Percentiles rank a stretch among this genome's conserved stretches.
Evolutionary conservation across 2,888 invertebrate species (phyloP).

Genomic region (Xestia sexstrigata): DNA sequence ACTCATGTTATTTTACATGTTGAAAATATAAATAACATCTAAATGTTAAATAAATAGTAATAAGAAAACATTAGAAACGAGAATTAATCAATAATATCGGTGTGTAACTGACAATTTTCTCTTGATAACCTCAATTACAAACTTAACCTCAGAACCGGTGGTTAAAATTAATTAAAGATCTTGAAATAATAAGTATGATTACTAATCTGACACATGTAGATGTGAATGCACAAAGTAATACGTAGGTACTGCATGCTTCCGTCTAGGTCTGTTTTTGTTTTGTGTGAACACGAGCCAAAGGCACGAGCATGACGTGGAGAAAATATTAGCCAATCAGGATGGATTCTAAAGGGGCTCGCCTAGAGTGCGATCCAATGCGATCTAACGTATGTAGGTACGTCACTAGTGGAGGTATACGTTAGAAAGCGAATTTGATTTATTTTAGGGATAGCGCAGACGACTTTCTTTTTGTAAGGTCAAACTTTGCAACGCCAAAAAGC

Average conservation of each 20-base stretch:
- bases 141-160: constrained; percentile 6
- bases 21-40: not conserved
- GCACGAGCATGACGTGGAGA: not conserved
- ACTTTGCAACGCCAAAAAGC: not conserved
- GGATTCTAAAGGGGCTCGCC: constrained; percentile 16
- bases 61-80: constrained; percentile 17
- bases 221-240: not conserved
- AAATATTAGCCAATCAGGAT: constrained; percentile 33
- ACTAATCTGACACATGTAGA: not conserved
- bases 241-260: not conserved
- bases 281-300: constrained; percentile 11
- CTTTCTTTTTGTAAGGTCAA: not conserved
- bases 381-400: not conserved
- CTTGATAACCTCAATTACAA: constrained; percentile 51
- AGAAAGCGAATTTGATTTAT: not conserved
- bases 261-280: constrained; percentile 17
- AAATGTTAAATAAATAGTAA: not conserved
- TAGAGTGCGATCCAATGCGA: not conserved
- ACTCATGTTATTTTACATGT: not conserved
- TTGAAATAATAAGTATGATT: constrained; percentile 25
- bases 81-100: constrained; percentile 8
- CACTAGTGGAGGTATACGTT: not conserved
- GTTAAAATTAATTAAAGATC: constrained; percentile 26
- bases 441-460: not conserved
- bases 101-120: constrained; percentile 10